Conservation (phyloP, 2,888 invertebrate genomes). For the Leptogaster cylindrica region DNA sequence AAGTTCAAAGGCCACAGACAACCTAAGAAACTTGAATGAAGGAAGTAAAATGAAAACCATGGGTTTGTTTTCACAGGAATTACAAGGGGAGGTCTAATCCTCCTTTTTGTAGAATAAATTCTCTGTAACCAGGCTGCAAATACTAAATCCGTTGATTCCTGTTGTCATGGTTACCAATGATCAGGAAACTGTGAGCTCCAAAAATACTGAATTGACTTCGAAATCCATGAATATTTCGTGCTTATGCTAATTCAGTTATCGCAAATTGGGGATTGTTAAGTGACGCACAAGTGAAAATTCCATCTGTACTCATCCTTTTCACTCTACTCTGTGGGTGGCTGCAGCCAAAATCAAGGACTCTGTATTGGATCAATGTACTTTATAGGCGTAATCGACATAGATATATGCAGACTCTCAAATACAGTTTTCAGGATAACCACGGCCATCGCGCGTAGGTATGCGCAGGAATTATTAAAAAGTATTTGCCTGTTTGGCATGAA, state of each 20-base stretch:
- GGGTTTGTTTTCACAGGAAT: neutral
- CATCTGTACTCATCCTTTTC: too few species aligned
- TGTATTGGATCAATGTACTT: too few species aligned
- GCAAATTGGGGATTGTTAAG: too few species aligned
- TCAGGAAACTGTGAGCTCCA: neutral
- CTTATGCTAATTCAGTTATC: too few species aligned
- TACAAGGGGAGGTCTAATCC: constrained; percentile 7
- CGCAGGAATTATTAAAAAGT: constrained; percentile 16
- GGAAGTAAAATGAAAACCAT: constrained; percentile 13
- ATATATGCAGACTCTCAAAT: neutral
- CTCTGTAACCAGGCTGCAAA: neutral
- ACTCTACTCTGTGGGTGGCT: too few species aligned
- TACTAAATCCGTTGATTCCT: constrained; percentile 17
- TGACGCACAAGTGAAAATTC: too few species aligned
- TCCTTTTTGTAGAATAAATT: constrained; percentile 5
- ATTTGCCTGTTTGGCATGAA: constrained; percentile 25
- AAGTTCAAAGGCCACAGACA: constrained; percentile 14
- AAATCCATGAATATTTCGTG: too few species aligned
- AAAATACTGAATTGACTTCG: too few species aligned
- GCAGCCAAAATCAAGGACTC: too few species aligned
- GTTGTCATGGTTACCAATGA: neutral
- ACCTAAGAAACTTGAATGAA: constrained; percentile 3
- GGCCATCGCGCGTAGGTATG: constrained; percentile 15
- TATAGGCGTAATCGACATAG: too few species aligned
- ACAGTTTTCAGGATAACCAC: too few species aligned